Conservation (phyloP, 2,797 vertebrate genomes). For the Peromyscus aztecus region DNA sequence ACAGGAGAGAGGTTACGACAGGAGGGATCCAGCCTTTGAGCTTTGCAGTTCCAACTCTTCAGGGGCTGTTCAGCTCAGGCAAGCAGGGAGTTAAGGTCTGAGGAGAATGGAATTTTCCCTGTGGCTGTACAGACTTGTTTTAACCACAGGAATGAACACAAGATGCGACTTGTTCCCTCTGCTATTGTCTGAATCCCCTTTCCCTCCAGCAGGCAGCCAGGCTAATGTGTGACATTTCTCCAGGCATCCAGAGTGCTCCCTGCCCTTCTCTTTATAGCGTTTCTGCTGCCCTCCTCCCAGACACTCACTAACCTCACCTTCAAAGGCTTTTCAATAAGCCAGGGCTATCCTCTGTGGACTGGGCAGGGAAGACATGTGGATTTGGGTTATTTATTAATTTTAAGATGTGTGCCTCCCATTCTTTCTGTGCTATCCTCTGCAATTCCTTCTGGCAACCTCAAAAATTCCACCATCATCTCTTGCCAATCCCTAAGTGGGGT, state of each 20-base stretch:
- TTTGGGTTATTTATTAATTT: conserved; percentile 7
- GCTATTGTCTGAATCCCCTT: conserved; percentile 82
- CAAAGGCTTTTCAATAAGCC: conserved; percentile 25
- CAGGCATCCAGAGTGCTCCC: conserved; percentile 83
- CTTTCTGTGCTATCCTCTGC: neutral
- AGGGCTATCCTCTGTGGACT: neutral
- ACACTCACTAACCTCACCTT: conserved; percentile 12
- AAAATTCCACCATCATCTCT: neutral
- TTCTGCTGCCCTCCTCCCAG: neutral
- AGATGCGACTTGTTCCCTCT: conserved; percentile 90
- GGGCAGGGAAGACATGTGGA: neutral
- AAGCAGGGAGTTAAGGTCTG: conserved; percentile 69
- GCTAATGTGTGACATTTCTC: conserved; percentile 86
- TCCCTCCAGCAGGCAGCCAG: conserved; percentile 82
- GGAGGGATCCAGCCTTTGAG: neutral
- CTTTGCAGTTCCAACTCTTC: neutral
- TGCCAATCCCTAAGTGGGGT: neutral
- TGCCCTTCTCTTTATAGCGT: conserved; percentile 73
- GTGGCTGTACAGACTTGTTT: conserved; percentile 88
- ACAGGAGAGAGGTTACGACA: neutral
- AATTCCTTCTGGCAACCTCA: conserved; percentile 18
- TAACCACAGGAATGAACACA: conserved; percentile 93
- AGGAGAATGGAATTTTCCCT: conserved; percentile 90
- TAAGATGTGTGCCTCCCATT: conserved; percentile 9
- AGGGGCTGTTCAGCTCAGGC: conserved; percentile 47